phyloP scores from a whole-genome alignment of 1,140 invertebrate species.

The Plectus sambesii region DNA sequence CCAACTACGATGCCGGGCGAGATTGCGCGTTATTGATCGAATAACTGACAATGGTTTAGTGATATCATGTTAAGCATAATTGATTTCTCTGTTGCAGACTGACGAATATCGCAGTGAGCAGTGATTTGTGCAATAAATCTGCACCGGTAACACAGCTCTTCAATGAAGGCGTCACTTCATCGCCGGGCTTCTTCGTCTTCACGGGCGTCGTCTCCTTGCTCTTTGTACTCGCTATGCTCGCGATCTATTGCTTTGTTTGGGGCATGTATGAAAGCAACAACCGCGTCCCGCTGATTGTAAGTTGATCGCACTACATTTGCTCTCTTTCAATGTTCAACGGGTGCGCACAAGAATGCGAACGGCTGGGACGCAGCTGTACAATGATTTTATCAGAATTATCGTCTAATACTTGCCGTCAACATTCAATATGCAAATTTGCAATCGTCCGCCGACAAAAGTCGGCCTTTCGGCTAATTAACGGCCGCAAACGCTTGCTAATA shows the following conservation, averaged over 20 bases:
- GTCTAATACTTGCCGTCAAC: too few relatives aligned
- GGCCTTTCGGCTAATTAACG: too few relatives aligned
- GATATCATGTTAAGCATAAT: slow-evolving; percentile 13
- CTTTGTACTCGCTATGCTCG: slow-evolving; percentile 24
- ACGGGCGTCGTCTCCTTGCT: slow-evolving; percentile 27
- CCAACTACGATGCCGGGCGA: background rate
- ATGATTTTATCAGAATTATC: too few relatives aligned
- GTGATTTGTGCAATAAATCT: slow-evolving; percentile 18
- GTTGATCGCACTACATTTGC: too few relatives aligned
- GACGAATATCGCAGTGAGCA: slow-evolving; percentile 7
- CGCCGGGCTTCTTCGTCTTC: slow-evolving; percentile 28
- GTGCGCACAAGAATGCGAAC: too few relatives aligned
- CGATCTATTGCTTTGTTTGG: slow-evolving; percentile 31
- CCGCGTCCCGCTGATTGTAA: slow-evolving; percentile 24
- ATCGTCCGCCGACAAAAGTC: too few relatives aligned
- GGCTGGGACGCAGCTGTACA: too few relatives aligned
- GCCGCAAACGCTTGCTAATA: too few relatives aligned
- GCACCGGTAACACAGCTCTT: slow-evolving; percentile 10
- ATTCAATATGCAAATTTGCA: too few relatives aligned
- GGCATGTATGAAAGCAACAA: slow-evolving; percentile 26
- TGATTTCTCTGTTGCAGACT: slow-evolving; percentile 9
- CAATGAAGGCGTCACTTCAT: slow-evolving; percentile 13
- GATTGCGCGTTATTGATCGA: background rate
- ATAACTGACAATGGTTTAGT: background rate
- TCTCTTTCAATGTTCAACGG: too few relatives aligned